Conservation (phyloP, 2,888 invertebrate genomes). For the Meiosimyza decipiens region DNA sequence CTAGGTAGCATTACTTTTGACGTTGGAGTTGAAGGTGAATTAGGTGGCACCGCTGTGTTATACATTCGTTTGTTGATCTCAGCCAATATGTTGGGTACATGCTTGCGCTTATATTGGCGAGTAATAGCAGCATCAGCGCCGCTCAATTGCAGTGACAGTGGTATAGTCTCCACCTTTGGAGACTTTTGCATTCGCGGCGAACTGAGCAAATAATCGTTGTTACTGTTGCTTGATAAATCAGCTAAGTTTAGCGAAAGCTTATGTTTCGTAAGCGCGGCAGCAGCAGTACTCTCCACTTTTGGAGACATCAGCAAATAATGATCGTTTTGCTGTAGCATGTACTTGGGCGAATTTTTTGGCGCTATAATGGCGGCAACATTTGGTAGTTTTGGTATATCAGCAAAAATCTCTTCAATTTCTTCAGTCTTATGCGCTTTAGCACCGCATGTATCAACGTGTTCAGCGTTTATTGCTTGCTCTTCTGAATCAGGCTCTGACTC, state of each 20-base stretch:
- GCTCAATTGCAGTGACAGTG: slow-evolving; percentile 47
- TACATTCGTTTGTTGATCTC: slow-evolving; percentile 63
- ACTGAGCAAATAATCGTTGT: slow-evolving; percentile 37
- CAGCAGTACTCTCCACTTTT: slow-evolving; percentile 37
- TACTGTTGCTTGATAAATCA: slow-evolving; percentile 7
- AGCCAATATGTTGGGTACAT: slow-evolving; percentile 62
- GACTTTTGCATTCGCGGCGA: slow-evolving; percentile 23
- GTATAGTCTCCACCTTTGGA: slow-evolving; percentile 34
- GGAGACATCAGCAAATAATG: slow-evolving; percentile 47
- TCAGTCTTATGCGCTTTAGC: slow-evolving; percentile 62
- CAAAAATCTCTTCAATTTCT: slow-evolving; percentile 65
- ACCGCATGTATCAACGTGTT: slow-evolving; percentile 38
- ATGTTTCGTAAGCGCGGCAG: not conserved
- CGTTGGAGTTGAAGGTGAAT: slow-evolving; percentile 48
- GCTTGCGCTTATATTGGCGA: slow-evolving; percentile 57
- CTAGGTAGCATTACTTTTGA: slow-evolving; percentile 33
- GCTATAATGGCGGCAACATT: slow-evolving; percentile 81
- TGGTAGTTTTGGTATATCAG: slow-evolving; percentile 78
- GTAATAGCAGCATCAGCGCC: slow-evolving; percentile 29
- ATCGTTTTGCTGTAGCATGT: slow-evolving; percentile 38
- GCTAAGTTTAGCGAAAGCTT: not conserved
- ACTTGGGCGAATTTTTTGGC: slow-evolving; percentile 67
- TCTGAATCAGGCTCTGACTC: slow-evolving; percentile 47
- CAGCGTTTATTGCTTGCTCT: slow-evolving; percentile 33
- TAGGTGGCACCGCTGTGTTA: slow-evolving; percentile 48